Percentiles rank a stretch among this genome's conserved stretches.
These are phyloP conservation scores for Mycetomoellerius zeteki DNA, from an alignment of 1,140 invertebrate species.

Conservation along the genomic window DNA sequence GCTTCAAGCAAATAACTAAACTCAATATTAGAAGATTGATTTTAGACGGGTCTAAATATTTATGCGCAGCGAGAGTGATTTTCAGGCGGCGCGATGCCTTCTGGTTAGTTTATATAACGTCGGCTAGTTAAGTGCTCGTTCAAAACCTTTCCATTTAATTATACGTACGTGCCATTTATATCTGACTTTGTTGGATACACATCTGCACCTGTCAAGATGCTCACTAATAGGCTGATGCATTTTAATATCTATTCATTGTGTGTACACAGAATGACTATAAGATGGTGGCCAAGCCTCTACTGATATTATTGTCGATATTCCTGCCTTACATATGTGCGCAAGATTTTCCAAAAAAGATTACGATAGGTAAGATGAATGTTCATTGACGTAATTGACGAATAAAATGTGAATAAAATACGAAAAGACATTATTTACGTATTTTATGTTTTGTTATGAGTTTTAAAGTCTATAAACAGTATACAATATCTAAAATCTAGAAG, in stretches of 20 bases:
- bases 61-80: slow-evolving; percentile 66
- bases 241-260: slow-evolving; percentile 35
- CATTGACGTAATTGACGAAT: background rate
- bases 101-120: slow-evolving; percentile 74
- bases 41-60: slow-evolving; percentile 74
- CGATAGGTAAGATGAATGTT: slow-evolving; percentile 67
- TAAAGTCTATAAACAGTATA: background rate
- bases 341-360: slow-evolving; percentile 56
- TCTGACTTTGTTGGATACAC: slow-evolving; percentile 65
- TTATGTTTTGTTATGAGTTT: background rate
- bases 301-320: slow-evolving; percentile 59
- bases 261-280: slow-evolving; percentile 68
- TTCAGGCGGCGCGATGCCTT: slow-evolving; percentile 61
- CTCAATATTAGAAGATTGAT: slow-evolving; percentile 74
- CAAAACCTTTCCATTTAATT: slow-evolving; percentile 49
- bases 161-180: slow-evolving; percentile 17
- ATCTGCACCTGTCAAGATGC: slow-evolving; percentile 42
- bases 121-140: slow-evolving; percentile 74
- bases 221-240: background rate
- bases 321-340: slow-evolving; percentile 51
- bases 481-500: too few relatives aligned
- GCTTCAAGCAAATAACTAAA: slow-evolving; percentile 67
- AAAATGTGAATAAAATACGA: background rate
- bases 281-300: slow-evolving; percentile 69
- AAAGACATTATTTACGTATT: background rate